A percentile compares a stretch with the other conserved stretches of the same genome.
phyloP scores from a whole-genome alignment of 2,113 vertebrate species.

The Pycnonotus jocosus region DNA sequence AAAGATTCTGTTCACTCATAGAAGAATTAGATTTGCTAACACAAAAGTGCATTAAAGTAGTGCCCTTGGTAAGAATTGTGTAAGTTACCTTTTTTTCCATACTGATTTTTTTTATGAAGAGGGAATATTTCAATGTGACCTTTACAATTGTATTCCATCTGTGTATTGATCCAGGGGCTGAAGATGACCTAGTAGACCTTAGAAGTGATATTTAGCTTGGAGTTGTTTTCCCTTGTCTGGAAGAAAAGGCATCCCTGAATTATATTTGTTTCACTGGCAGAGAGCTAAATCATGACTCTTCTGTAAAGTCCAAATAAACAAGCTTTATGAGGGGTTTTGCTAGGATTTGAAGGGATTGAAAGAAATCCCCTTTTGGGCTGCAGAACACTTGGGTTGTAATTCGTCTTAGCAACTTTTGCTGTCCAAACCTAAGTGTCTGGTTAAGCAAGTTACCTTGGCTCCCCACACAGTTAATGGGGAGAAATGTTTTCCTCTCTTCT shows the following conservation, averaged over 20 bases:
- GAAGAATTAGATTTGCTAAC: not conserved
- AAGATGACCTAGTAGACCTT: not conserved
- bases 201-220: not conserved
- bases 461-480: not conserved
- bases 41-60: not conserved
- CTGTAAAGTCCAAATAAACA: not conserved
- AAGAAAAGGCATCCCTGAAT: not conserved
- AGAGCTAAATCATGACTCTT: not conserved
- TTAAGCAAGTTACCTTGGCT: constrained; percentile 12
- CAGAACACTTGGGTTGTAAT: not conserved
- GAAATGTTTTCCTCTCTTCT: not conserved
- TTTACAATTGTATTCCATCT: not conserved
- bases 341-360: not conserved
- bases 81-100: not conserved
- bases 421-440: not conserved
- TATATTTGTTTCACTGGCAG: not conserved
- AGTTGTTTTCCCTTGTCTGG: not conserved
- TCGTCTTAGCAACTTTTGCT: not conserved
- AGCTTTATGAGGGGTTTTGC: not conserved
- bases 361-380: not conserved
- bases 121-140: not conserved
- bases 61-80: not conserved
- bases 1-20: not conserved
- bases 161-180: not conserved
- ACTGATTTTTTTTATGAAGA: not conserved